Evolutionary conservation across 2,113 vertebrate genomes (phyloP), one percentile per base, ranked within the genome.

Genomic region (Corapipo altera): DNA sequence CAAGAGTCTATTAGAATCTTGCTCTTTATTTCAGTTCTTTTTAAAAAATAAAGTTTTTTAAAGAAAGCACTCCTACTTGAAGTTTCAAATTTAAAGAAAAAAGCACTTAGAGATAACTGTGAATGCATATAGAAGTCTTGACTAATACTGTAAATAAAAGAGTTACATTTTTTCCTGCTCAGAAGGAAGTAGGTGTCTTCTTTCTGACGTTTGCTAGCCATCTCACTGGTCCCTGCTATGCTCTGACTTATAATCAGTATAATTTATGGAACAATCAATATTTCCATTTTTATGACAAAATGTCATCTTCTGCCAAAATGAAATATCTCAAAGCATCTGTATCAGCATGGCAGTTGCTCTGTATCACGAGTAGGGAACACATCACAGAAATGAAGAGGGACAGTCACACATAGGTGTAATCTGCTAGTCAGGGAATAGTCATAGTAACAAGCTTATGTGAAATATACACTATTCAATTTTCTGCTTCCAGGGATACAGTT

Each of bases 261-360:
- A 84, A 95, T 87, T 84, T 78, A 70, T 37, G 26, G 43, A 80
- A 28, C 39, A 81, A 93, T 78, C 55, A 37, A 12, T 84, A 94
- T 66, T 85, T 76, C 78, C 24, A 33, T 83, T 91, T 88, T 84
- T 77, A 59, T 52, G 44, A 83, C 72, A 95, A 89, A 93, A 97
- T 61, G 24, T 35, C 52, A 52, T 67, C 35, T 66, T 80, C 4
- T 55, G 15, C 72, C 51, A 61, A 81, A 95, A 88, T n/a, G 44
- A 89, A 61, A 93, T 61, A 35, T 61, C 73, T 75, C 57, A 69
- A 72, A 84, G 61, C 49, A 77, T 52, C 59, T 74, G 46, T 72
- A 67, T 77, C 55, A 80, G 35, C 52, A 72, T 7, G 27, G 24
- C 72, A 71, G 24, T 52, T 84, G 33, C 26, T 81, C 39, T 61